Evolutionary conservation across 2,113 vertebrate species (phyloP).

Genomic region (Cyanoramphus novaezelandiae): DNA sequence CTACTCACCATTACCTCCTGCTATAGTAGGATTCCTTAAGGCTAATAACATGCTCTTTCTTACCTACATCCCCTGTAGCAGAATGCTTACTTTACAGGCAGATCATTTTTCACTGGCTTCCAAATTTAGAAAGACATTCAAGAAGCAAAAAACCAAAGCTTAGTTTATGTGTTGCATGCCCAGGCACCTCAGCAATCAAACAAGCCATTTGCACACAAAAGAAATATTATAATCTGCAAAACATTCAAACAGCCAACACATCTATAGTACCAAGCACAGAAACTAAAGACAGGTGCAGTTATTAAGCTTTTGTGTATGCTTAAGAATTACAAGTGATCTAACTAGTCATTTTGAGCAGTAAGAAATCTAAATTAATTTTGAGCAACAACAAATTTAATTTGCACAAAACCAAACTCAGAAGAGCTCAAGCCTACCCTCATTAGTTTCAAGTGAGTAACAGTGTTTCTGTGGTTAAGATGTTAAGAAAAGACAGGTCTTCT

Average conservation of each 20-base stretch:
- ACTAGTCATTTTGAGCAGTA: not conserved
- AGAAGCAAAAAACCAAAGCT: not conserved
- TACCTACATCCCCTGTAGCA: not conserved
- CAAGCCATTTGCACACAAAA: not conserved
- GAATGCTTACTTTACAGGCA: not conserved
- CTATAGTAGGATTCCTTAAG: slow-evolving; percentile 22
- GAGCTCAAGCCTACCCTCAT: not conserved
- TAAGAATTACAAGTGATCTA: not conserved
- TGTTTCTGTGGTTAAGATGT: not conserved
- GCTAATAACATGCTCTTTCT: not conserved
- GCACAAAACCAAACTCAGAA: not conserved
- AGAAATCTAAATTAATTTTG: not conserved
- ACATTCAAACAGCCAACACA: not conserved
- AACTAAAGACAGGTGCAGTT: not conserved
- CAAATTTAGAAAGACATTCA: not conserved
- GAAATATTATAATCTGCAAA: not conserved
- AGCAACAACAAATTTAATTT: not conserved
- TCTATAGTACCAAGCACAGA: not conserved
- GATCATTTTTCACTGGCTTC: not conserved
- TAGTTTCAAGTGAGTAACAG: not conserved
- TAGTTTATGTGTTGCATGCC: not conserved
- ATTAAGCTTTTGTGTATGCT: not conserved
- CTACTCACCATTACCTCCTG: not conserved
- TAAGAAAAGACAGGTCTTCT: not conserved
- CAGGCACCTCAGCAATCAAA: not conserved